Evolutionary conservation across 2,888 invertebrate species (phyloP).

Genomic region (Caenorhabditis plicata): DNA sequence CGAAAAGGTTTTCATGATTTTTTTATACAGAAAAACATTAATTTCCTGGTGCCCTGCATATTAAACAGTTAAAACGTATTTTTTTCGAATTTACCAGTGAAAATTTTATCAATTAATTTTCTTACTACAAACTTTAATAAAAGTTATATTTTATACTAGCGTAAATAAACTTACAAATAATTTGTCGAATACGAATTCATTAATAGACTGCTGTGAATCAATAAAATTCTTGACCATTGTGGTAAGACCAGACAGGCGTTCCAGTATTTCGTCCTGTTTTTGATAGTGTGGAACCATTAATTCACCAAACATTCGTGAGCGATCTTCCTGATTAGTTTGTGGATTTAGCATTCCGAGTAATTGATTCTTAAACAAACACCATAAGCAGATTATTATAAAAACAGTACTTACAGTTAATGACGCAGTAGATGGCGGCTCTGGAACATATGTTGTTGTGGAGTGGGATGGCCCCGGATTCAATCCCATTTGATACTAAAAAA

Average conservation of each 20-base stretch:
- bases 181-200: constrained; percentile 12
- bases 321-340: constrained; percentile 11
- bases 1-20: constrained; percentile 2
- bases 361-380: constrained; percentile 14
- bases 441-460: constrained; percentile 8
- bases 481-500: constrained; percentile 26
- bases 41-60: background rate
- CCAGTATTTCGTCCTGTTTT: constrained; percentile 25
- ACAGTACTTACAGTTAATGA: constrained; percentile 10
- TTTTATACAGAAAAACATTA: background rate
- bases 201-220: constrained; percentile 12
- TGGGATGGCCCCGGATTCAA: constrained; percentile 14
- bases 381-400: background rate
- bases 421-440: constrained; percentile 3
- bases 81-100: background rate
- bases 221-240: constrained; percentile 12
- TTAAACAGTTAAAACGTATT: background rate
- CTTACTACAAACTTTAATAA: background rate
- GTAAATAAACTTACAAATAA: constrained; percentile 6
- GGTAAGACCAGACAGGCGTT: constrained; percentile 11
- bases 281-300: constrained; percentile 23
- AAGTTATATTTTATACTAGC: background rate
- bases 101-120: background rate
- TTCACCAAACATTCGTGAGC: constrained; percentile 9
- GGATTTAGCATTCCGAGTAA: constrained; percentile 21